phyloP scores from a whole-genome alignment of 2,113 vertebrate species.

The Egretta garzetta region DNA sequence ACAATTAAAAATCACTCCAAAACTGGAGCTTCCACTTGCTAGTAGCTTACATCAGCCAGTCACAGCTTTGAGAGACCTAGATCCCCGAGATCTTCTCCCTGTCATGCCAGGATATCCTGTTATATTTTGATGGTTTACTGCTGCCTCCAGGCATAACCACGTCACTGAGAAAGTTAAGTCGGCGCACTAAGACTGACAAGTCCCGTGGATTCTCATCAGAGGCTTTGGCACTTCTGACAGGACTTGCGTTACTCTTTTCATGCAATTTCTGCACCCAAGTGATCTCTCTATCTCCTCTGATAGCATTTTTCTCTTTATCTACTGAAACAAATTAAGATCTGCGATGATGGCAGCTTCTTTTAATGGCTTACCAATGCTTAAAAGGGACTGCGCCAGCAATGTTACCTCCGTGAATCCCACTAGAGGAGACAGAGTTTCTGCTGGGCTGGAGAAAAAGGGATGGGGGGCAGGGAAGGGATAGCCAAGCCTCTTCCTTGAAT shows the following conservation, averaged over 20 bases:
- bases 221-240: background rate
- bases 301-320: background rate
- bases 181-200: background rate
- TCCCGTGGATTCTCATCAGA: background rate
- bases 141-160: conserved; percentile 15
- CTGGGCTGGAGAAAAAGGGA: background rate
- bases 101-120: background rate
- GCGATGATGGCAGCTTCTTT: background rate
- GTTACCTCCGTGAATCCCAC: background rate
- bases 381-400: background rate
- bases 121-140: conserved; percentile 6
- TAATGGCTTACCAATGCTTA: background rate
- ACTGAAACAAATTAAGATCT: background rate
- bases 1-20: background rate
- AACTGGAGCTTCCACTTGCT: background rate
- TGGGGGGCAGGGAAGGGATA: background rate
- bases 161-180: background rate
- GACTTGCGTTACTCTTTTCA: background rate
- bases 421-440: background rate
- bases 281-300: background rate
- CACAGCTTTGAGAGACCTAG: background rate
- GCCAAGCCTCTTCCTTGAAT: background rate
- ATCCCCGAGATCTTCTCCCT: background rate
- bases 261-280: background rate
- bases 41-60: background rate